Evolutionary conservation across 2,797 vertebrate species (phyloP).

Genomic region (Pygocentrus nattereri): DNA sequence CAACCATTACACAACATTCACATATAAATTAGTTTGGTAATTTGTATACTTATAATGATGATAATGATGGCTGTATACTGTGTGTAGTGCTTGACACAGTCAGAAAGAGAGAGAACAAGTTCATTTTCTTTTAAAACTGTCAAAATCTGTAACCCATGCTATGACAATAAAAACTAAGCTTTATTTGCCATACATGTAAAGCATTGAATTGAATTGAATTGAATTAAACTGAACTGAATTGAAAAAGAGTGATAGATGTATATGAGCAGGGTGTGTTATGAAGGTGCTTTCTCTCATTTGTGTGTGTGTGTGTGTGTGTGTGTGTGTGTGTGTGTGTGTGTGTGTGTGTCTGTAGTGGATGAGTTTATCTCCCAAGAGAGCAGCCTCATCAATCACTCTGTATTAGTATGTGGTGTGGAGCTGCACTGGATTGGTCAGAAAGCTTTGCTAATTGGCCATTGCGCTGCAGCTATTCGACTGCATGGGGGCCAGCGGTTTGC

Average conservation of each 20-base stretch:
- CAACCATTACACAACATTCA: no score
- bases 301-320: slow-evolving; percentile 50
- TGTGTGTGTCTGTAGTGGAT: slow-evolving; percentile 11
- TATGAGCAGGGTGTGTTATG: slow-evolving; percentile 35
- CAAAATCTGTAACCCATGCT: no score
- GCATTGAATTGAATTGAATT: no score
- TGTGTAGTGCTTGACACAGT: no score
- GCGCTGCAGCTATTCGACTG: slow-evolving; percentile 44
- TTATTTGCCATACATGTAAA: no score
- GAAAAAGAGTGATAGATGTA: background rate
- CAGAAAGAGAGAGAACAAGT: background rate
- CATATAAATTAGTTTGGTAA: no score
- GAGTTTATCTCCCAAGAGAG: slow-evolving; percentile 39
- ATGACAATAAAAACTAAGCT: no score
- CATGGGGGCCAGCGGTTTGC: slow-evolving; percentile 40
- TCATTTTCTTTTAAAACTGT: no score
- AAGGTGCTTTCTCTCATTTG: background rate
- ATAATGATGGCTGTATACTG: no score
- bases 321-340: slow-evolving; percentile 35
- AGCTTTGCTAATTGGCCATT: slow-evolving; percentile 56
- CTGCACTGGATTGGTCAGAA: slow-evolving; percentile 49
- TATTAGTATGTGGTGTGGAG: slow-evolving; percentile 49
- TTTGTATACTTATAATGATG: no score
- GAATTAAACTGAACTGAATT: no score
- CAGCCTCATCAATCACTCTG: slow-evolving; percentile 48